Evolutionary conservation across 2,113 vertebrate genomes (phyloP), one percentile per base, ranked within the genome.

Genomic region (Psephotus haematonotus): DNA sequence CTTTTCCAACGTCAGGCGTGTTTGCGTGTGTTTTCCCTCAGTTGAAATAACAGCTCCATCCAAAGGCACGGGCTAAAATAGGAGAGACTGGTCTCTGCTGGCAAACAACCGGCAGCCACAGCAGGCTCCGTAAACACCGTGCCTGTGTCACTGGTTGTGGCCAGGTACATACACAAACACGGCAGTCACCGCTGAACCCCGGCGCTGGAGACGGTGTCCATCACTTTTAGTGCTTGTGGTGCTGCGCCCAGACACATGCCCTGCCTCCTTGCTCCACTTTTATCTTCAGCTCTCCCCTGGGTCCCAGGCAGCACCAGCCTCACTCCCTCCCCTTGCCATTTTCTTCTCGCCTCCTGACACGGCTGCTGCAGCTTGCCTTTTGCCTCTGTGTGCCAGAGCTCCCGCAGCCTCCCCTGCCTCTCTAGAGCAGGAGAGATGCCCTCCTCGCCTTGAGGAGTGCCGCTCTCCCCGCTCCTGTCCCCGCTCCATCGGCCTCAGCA

Each of bases 11-110:
- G 3, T 55, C 28, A 50, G 52, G 60, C n/a, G 11, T 18, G 53
- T 84, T 94, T 95, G 75, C 84, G 11, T 90, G 33, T 86, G 33
- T 81, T 94, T 96, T 43, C 35, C 37, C 31, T 63, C 49, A 3
- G 44, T 11, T 70, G 90, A 86, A 94, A 95, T 53, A 96, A 86
- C 89, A 88, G 39, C 72, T 90, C 77, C 49, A 29, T 92, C 84
- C 82, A 95, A 82, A 91, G 47, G 35, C 35, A 52, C 8, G n/a
- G 71, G 44, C 68, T 91, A 93, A 96, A 97, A 95, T 43, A 85
- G 82, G 76, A 80, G 44, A 86, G 67, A 19, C 18, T 55, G 35
- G 83, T 76, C 60, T 70, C 71, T 18, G 3, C 35, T 60, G 86
- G 83, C 91, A 94, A 91, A 70, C 59, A 78, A 1, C 37, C 14